These are phyloP conservation scores for Bursaphelenchus okinawaensis DNA, from an alignment of 2,888 invertebrate genomes.

Conservation along the genomic window DNA sequence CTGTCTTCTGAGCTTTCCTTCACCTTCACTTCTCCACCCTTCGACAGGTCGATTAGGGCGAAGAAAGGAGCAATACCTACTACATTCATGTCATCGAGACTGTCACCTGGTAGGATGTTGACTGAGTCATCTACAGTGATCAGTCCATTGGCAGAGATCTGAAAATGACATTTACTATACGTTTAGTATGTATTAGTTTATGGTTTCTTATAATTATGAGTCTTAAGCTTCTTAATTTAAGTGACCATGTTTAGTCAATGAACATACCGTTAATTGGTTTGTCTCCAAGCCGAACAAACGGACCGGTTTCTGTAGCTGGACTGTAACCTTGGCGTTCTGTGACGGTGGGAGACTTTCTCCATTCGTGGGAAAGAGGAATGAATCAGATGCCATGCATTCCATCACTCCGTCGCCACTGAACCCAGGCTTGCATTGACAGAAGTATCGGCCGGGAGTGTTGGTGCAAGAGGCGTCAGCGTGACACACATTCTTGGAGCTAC, in stretches of 20 bases:
- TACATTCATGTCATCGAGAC: conserved; percentile 42
- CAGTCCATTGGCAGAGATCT: conserved; percentile 51
- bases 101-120: conserved; percentile 20
- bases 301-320: conserved; percentile 42
- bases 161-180: conserved; percentile 18
- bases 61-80: conserved; percentile 55
- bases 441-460: conserved; percentile 56
- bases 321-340: conserved; percentile 41
- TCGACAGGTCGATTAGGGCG: conserved; percentile 42
- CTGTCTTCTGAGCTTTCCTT: conserved; percentile 39
- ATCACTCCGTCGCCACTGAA: conserved; percentile 50
- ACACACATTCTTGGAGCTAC: conserved; percentile 38
- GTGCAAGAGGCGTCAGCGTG: conserved; percentile 51
- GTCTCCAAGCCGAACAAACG: conserved; percentile 45
- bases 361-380: conserved; percentile 46
- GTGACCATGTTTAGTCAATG: background rate
- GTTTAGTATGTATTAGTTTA: background rate
- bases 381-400: conserved; percentile 36
- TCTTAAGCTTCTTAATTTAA: too few relatives aligned
- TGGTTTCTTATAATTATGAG: too few relatives aligned
- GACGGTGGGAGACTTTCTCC: conserved; percentile 41
- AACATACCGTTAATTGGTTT: conserved; percentile 41
- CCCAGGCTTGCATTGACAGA: conserved; percentile 53
- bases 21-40: conserved; percentile 35
- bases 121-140: conserved; percentile 39